These are phyloP conservation scores for Coregonus sp. DNA, from an alignment of 2,797 vertebrate species.

Conservation along the genomic window DNA sequence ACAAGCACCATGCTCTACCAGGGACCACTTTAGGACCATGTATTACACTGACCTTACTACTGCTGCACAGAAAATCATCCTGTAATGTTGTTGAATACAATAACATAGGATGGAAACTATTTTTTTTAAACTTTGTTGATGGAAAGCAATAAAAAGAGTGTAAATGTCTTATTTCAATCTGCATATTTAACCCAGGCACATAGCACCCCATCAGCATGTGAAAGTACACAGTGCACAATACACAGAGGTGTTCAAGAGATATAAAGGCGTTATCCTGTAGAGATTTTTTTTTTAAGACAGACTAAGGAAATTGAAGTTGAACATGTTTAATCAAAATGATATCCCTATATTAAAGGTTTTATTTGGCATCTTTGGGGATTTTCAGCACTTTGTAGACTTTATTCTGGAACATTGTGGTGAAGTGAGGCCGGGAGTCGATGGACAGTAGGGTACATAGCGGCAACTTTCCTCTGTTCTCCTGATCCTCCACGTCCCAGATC, in stretches of 20 bases:
- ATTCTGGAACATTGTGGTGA: constrained; percentile 79
- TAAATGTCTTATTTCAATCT: constrained; percentile 33
- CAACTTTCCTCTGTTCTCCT: constrained; percentile 69
- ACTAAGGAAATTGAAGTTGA: background rate
- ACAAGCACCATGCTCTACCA: background rate
- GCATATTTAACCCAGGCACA: constrained; percentile 13
- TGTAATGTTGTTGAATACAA: constrained; percentile 47
- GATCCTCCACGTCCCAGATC: constrained; percentile 84
- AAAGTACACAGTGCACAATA: background rate
- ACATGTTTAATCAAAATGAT: background rate
- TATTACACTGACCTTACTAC: constrained; percentile 22
- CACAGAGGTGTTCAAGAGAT: background rate
- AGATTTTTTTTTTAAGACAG: background rate
- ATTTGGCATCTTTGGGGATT: constrained; percentile 46
- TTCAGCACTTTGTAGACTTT: constrained; percentile 80
- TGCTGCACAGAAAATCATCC: constrained; percentile 36
- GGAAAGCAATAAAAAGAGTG: constrained; percentile 74
- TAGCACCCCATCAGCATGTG: background rate
- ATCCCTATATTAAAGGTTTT: constrained; percentile 28
- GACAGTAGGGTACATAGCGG: constrained; percentile 78
- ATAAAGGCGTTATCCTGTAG: background rate
- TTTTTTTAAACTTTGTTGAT: constrained; percentile 50
- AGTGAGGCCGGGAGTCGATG: constrained; percentile 78
- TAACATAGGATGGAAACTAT: constrained; percentile 26
- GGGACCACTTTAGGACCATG: background rate